phyloP scores from a whole-genome alignment of 2,888 invertebrate genomes.

The Cryptus viduatorius region DNA sequence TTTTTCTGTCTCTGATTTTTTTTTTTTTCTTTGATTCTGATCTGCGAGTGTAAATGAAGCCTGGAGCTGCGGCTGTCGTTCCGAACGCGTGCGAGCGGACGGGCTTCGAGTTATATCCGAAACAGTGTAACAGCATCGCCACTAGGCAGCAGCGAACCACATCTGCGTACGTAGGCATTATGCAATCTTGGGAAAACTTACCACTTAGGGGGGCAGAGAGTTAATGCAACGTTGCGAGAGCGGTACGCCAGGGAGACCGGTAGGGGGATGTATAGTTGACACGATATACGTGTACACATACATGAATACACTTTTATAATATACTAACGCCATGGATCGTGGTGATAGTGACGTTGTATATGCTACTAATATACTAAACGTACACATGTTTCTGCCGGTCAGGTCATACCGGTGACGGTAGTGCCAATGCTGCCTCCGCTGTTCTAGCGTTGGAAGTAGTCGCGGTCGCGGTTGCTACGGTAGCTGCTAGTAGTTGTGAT shows the following conservation, averaged over 20 bases:
- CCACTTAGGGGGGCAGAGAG: conserved; percentile 82
- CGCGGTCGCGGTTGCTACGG: conserved; percentile 14
- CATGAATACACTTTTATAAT: background rate
- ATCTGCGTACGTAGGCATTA: conserved; percentile 78
- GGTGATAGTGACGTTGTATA: background rate
- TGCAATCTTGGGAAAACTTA: conserved; percentile 83
- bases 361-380: background rate
- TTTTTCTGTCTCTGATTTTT: too few relatives aligned
- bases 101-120: conserved; percentile 9
- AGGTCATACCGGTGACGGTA: conserved; percentile 15
- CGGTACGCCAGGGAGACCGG: conserved; percentile 20
- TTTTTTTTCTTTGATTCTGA: too few relatives aligned
- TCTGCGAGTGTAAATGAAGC: background rate
- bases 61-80: background rate
- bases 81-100: background rate
- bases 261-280: conserved; percentile 38
- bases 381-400: conserved; percentile 7
- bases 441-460: conserved; percentile 19
- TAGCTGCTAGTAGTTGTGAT: conserved; percentile 21
- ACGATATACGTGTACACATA: conserved; percentile 25
- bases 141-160: conserved; percentile 57
- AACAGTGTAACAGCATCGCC: background rate
- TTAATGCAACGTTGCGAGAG: conserved; percentile 79
- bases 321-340: background rate
- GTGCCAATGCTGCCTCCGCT: conserved; percentile 21